A percentile compares a stretch with the other conserved stretches of the same genome.
Evolutionary conservation across 2,888 invertebrate genomes (phyloP).

Genomic region (Eucriotettix oculatus): DNA sequence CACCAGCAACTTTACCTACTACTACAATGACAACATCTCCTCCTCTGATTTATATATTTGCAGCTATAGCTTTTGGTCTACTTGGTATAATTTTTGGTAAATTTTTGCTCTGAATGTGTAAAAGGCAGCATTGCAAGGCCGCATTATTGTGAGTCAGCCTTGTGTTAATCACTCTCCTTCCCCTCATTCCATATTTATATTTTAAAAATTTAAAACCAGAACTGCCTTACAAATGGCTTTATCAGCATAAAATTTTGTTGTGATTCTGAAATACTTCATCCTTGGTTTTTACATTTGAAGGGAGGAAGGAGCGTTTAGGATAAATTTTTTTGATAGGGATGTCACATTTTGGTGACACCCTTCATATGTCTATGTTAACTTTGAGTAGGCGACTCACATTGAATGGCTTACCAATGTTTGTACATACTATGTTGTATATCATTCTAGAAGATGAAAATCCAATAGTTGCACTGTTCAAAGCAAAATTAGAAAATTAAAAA

Average conservation of each 20-base stretch:
- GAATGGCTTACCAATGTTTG: conserved; percentile 14
- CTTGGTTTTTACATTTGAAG: neutral
- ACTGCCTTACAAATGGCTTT: neutral
- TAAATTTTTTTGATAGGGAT: neutral
- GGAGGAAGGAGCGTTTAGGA: neutral
- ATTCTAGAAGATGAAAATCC: conserved; percentile 8
- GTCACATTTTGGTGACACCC: neutral
- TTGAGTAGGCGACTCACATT: conserved; percentile 13
- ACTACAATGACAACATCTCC: conserved; percentile 38
- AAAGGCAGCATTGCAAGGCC: conserved; percentile 3
- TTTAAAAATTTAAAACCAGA: too few relatives aligned
- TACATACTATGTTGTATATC: conserved; percentile 13
- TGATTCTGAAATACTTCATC: too few relatives aligned
- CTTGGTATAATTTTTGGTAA: conserved; percentile 65
- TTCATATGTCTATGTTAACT: neutral
- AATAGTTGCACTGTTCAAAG: conserved; percentile 6
- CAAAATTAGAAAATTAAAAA: conserved; percentile 1
- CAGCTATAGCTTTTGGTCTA: conserved; percentile 49
- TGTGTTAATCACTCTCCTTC: conserved; percentile 7
- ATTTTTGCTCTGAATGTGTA: conserved; percentile 55
- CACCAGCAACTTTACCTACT: conserved; percentile 34
- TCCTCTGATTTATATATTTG: conserved; percentile 42
- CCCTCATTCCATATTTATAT: conserved; percentile 2
- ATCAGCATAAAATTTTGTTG: neutral
- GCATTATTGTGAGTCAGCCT: conserved; percentile 9